Evolutionary conservation across 2,888 invertebrate genomes (phyloP), one percentile per base, ranked within the genome.

Genomic region (Cryptus viduatorius): DNA sequence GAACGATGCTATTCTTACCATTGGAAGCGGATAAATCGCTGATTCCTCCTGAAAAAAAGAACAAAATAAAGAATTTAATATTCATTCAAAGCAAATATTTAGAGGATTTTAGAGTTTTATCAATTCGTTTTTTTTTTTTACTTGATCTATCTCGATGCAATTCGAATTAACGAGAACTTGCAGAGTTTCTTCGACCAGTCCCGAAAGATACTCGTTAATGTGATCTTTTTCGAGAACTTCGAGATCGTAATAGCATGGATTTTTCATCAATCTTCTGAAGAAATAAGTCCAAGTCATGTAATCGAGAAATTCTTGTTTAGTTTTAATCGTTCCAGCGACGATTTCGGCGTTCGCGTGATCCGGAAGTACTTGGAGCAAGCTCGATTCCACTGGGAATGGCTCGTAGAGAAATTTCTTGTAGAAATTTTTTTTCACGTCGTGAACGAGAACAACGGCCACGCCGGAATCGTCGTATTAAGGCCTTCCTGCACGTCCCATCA

Each of bases 281-380:
- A 99, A 98, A 92, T 98, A 99, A 0, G 99, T 99, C 97, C 99
- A 99, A 0, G 99, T 99, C 87, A 99, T 95, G 94, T 99, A 99
- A 94, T 99, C 99, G 80, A 99, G 95, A 69, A 98, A 97, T 89
- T 98, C 98, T 92, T 98, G 98, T 92, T 98, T 98, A 0, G 97
- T 97, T 87, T 96, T 96, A n/a, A 99, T 97, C 0, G 99, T 99
- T 77, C 98, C 99, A 37, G 99, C 98, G 0, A 99, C 98, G 86
- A 98, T 96, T 94, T 99, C 99, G 0, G 99, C 99, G 94, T 99
- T 99, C 87, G 99, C 95, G 94, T 99, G 99, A 94, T 99, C 99
- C 0, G 99, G 97, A 76, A 99, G 93, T 0, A 98, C 99, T 79
- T 96, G 96, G 5, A 99, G 94, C 56, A 99, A 94, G 92, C 98